Evolutionary conservation across 2,113 vertebrate species (phyloP), one percentile per base, ranked within the genome.

Genomic region (Oophaga pumilio): DNA sequence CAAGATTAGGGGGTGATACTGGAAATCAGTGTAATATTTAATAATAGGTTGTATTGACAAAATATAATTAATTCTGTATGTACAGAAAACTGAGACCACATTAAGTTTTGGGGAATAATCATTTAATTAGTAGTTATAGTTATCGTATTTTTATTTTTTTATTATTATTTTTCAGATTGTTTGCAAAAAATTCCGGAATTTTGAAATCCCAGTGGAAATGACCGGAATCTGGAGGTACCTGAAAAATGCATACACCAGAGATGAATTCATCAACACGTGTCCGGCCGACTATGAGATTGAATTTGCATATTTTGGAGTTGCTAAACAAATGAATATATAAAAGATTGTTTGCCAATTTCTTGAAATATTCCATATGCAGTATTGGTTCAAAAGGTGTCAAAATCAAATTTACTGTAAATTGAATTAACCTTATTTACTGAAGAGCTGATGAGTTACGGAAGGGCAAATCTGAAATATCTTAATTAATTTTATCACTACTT

Each of bases 261-360:
- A 97, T 71, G 98, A 99, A 91, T 99, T 99, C 93, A 96, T 93
- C 91, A 97, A 94, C 90, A 99, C 98, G 12, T 99, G 98, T 79
- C 98, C 98, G 0, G 96, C 96, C 0, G 96, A 98, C 89, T 93
- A 93, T 74, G 98, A 99, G 94, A 98, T 98, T 0, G 95, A 98
- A 57, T 95, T 94, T 0, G 97, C 97, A 0, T 99, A 99, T 76
- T 66, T 96, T 88, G 94, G 97, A 76, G 97, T 98, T 9, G 97
- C 97, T 20, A 98, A 97, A 88, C 94, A 93, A 88, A 96, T 98
- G 92, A 93, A 3, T 8, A 15, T 28, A 62, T 50, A 64, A 56
- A 87, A 89, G 88, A 74, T 50, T 43, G 3, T 0, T 43, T 59
- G 71, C 12, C 5, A 18, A 22, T 77, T 22, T 53, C 8, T 64